Evolutionary conservation across 2,113 vertebrate species (phyloP).

Genomic region (Coturnix japonica): DNA sequence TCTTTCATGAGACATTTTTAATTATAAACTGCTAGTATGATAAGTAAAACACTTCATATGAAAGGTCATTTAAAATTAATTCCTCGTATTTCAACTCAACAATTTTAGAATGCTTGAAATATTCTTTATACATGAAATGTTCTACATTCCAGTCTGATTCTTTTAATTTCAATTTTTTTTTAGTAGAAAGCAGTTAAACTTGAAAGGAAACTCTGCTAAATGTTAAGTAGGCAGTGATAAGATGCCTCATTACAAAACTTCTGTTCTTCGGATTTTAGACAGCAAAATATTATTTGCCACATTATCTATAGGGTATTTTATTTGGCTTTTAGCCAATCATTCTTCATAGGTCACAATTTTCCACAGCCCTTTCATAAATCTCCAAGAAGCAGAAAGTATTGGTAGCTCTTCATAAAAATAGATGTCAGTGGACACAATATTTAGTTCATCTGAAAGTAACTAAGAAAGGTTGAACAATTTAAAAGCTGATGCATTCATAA

Average conservation of each 20-base stretch:
- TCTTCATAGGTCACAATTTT: neutral
- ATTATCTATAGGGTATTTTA: rapidly evolving
- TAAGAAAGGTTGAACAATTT: neutral
- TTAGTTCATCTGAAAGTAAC: neutral
- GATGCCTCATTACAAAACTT: neutral
- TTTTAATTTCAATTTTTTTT: neutral
- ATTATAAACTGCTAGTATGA: neutral
- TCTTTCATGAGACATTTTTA: neutral
- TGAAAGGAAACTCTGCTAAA: neutral
- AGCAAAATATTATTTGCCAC: neutral
- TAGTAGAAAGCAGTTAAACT: neutral
- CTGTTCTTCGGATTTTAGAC: neutral
- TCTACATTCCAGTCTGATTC: rapidly evolving
- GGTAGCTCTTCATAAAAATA: neutral
- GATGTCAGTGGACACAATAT: neutral
- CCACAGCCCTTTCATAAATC: neutral
- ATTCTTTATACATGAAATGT: neutral
- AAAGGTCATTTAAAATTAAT: neutral
- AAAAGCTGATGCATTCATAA: neutral
- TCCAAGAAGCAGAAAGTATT: neutral
- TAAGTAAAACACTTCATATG: neutral
- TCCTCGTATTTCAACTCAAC: neutral
- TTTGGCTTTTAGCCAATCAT: neutral
- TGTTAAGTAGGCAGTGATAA: neutral
- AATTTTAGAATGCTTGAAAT: neutral